Evolutionary conservation across 2,113 vertebrate species (phyloP).

Genomic region (Mobula hypostoma): DNA sequence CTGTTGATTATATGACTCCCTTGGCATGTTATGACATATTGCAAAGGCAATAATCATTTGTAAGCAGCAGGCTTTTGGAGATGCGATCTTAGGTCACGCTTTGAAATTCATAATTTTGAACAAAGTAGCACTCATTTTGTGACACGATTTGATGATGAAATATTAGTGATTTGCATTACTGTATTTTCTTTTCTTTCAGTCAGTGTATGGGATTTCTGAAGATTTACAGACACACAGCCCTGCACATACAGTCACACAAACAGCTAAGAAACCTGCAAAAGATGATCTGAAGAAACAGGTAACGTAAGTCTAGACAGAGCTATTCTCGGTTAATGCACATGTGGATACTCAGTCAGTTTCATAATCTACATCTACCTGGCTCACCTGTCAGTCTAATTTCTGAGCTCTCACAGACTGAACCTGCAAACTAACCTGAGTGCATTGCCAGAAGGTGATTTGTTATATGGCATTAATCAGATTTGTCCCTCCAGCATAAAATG

Average conservation of each 20-base stretch:
- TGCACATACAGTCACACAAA: conserved; percentile 70
- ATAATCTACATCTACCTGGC: neutral
- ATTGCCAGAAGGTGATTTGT: neutral
- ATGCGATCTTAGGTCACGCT: neutral
- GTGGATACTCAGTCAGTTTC: neutral
- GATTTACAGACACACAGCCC: conserved; percentile 83
- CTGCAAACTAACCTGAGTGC: neutral
- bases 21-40: neutral
- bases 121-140: neutral
- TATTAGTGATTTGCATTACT: neutral
- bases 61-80: neutral
- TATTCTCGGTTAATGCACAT: neutral
- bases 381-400: neutral
- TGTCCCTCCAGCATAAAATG: neutral
- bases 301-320: conserved; percentile 39
- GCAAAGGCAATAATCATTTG: neutral
- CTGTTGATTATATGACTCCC: neutral
- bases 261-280: conserved; percentile 74
- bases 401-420: neutral
- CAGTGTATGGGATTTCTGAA: conserved; percentile 81
- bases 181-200: conserved; percentile 55
- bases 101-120: neutral
- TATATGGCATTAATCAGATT: neutral
- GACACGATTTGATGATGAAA: neutral
- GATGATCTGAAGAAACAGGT: conserved; percentile 87